Percentiles rank a stretch among this genome's conserved stretches.
phyloP scores from a whole-genome alignment of 2,113 vertebrate species.

The Daubentonia madagascariensis region DNA sequence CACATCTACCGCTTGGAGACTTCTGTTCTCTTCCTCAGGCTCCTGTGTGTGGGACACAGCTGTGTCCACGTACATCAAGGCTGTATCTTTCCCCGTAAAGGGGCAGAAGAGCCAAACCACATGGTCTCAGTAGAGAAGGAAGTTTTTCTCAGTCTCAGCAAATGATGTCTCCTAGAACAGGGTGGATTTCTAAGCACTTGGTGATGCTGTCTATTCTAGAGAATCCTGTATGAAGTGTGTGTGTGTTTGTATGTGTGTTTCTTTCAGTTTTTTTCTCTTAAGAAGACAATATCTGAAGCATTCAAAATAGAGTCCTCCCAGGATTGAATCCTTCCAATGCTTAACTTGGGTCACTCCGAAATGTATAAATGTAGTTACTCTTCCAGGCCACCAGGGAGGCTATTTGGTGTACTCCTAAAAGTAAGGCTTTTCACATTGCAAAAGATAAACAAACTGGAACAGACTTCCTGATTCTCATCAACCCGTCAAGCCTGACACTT shows the following conservation, averaged over 20 bases:
- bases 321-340: neutral
- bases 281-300: neutral
- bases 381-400: neutral
- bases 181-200: neutral
- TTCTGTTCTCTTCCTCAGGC: neutral
- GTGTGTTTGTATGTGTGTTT: neutral
- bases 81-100: neutral
- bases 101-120: neutral
- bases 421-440: neutral
- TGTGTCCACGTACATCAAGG: neutral
- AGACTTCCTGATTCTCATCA: neutral
- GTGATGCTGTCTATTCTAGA: neutral
- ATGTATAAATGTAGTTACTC: neutral
- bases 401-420: neutral
- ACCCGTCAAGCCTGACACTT: neutral
- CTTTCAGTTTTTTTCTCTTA: neutral
- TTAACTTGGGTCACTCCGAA: neutral
- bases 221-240: neutral
- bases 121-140: neutral
- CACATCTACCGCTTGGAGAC: neutral
- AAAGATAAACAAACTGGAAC: slow-evolving; percentile 5
- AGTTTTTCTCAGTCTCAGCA: neutral
- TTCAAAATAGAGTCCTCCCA: neutral
- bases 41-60: neutral
- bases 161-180: neutral